These are phyloP conservation scores for Athalia cordata DNA, from an alignment of 2,888 invertebrate species.

Conservation along the genomic window DNA sequence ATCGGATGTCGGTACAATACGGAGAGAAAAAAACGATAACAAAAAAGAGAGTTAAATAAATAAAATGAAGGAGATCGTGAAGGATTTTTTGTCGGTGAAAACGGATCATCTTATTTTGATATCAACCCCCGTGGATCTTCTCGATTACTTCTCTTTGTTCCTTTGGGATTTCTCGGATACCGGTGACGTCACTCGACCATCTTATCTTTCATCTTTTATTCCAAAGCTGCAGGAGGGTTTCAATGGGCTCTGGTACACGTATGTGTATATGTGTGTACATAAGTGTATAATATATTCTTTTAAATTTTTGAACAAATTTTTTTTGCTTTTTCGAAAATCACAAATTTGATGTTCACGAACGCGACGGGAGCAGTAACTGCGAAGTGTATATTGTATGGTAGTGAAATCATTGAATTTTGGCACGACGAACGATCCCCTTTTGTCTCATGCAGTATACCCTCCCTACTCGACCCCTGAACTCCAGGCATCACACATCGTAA, in stretches of 20 bases:
- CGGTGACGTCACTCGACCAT: constrained; percentile 23
- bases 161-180: constrained; percentile 18
- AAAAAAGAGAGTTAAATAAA: constrained; percentile 14
- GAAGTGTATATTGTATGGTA: too few species aligned
- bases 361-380: too few species aligned
- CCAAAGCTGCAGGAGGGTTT: neutral
- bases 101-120: constrained; percentile 38
- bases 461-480: neutral
- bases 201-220: constrained; percentile 20
- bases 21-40: neutral
- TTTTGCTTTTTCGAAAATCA: too few species aligned
- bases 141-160: constrained; percentile 36
- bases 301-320: constrained; percentile 14
- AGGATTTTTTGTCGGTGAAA: constrained; percentile 1
- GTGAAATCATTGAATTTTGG: too few species aligned
- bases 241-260: neutral
- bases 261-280: too few species aligned
- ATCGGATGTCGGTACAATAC: too few species aligned
- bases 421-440: neutral
- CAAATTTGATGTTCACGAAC: too few species aligned
- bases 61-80: neutral
- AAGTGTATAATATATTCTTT: neutral
- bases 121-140: constrained; percentile 4
- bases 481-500: neutral
- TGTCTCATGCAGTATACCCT: neutral